Evolutionary conservation across 2,888 invertebrate species (phyloP).

Genomic region (Gibbula magus): DNA sequence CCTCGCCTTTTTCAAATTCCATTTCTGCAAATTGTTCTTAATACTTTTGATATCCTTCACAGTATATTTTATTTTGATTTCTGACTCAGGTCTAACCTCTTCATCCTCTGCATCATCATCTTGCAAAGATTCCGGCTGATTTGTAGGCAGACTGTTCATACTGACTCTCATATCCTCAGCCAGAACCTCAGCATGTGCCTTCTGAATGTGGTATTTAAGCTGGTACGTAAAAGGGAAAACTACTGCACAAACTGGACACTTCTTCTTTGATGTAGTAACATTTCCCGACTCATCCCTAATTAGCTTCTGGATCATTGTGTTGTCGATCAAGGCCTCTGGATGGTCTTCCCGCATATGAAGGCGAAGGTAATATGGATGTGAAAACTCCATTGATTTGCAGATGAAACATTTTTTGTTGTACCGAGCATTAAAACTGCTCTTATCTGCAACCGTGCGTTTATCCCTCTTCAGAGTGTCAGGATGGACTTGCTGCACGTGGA

Average conservation of each 20-base stretch:
- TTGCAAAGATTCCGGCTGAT: no score
- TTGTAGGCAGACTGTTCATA: background rate
- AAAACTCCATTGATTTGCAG: background rate
- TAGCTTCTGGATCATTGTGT: background rate
- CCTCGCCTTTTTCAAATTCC: no score
- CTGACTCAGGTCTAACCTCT: background rate
- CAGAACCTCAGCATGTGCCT: background rate
- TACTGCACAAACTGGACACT: background rate
- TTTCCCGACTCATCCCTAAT: background rate
- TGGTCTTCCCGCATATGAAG: background rate
- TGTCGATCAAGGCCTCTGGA: background rate
- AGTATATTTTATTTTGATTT: no score
- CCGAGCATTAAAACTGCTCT: background rate
- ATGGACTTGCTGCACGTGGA: background rate
- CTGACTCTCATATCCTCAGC: background rate
- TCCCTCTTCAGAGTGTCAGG: background rate
- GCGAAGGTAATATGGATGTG: background rate
- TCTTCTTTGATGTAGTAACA: background rate
- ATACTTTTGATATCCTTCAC: no score
- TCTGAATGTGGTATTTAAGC: conserved; percentile 14
- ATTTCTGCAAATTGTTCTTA: no score
- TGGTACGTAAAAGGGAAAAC: background rate
- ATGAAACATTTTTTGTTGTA: conserved; percentile 7
- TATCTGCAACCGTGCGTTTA: background rate
- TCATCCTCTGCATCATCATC: background rate